Base-by-base conservation (phyloP, 2,888 invertebrate genomes). In the Brachylomia viminalis region DNA sequence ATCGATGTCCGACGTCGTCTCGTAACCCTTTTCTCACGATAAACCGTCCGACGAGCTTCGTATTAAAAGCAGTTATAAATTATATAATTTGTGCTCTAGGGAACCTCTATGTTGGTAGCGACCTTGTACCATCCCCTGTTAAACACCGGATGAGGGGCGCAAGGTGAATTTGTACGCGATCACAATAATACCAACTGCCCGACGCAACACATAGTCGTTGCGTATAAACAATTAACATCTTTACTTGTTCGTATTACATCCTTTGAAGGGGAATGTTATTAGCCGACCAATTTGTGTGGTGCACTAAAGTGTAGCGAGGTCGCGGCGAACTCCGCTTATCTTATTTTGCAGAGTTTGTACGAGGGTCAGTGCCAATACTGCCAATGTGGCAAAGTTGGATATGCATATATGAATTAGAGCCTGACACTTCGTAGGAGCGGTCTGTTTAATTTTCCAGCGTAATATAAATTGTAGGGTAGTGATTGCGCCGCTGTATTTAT, bases 401-500 rank as follows among this genome's bases (percentile, higher is more conserved):
- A 93, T 91, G 91, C 92, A 90, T 90, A 90, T 90, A 89, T 88
- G 90, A 92, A 91, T 90, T 90, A 89, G 88, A 89, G 78, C 72
- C 79, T 77, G 82, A 81, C 85, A 85, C 77, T 87, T 84, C 79
- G 86, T 88, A 85, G 86, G 86, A 89, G 88, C 87, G 85, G 84
- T 87, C 91, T 88, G 87, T 94, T 95, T 93, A 93, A 95, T 93
- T 95, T 94, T 86, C 92, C 92, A 89, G 93, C 86, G 89, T 94
- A 85, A 92, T 94, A 93, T 93, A 93, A 93, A 94, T 94, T 94
- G 93, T 88, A 92, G 94, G 94, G 93, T 93, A 91, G 92, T 90
- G 92, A 93, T 93, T 93, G 91, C 89, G 90, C 87, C 87, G 91
- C 85, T 87, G 69, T 88, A 90, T 91, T 93, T 91, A 90, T 88